Evolutionary conservation across 1,140 invertebrate genomes (phyloP).

Genomic region (Tetranychus cinnabarinus): DNA sequence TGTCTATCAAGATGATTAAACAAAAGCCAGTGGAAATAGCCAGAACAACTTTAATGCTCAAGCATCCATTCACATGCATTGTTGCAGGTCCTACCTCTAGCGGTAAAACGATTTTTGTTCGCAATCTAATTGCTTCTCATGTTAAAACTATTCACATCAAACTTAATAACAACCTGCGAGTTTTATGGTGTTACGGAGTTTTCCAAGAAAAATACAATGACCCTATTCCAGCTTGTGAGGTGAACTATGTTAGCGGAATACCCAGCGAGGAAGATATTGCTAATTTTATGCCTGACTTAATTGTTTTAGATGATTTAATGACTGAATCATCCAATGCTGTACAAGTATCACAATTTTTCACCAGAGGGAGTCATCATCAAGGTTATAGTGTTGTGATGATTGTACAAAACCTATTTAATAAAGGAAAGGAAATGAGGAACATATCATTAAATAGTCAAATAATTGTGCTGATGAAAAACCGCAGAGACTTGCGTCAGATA

Average conservation of each 20-base stretch:
- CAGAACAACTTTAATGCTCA: background rate
- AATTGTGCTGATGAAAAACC: slow-evolving; percentile 3
- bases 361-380: too few relatives aligned
- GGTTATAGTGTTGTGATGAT: background rate
- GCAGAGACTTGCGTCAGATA: slow-evolving; percentile 19
- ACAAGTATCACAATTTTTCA: too few relatives aligned
- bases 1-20: too few relatives aligned
- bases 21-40: too few relatives aligned
- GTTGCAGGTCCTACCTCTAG: background rate
- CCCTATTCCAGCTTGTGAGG: too few relatives aligned
- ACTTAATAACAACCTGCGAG: background rate
- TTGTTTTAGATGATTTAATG: too few relatives aligned
- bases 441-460: slow-evolving; percentile 1
- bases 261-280: too few relatives aligned
- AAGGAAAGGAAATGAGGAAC: slow-evolving; percentile 4
- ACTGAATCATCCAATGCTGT: too few relatives aligned
- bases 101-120: background rate
- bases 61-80: background rate
- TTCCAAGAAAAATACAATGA: background rate
- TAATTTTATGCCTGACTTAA: too few relatives aligned
- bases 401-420: slow-evolving; percentile 5
- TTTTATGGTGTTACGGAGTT: background rate
- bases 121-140: background rate
- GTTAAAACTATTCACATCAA: background rate
- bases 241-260: too few relatives aligned